phyloP scores from a whole-genome alignment of 1,140 invertebrate species.

The Hormaphis cornu region DNA sequence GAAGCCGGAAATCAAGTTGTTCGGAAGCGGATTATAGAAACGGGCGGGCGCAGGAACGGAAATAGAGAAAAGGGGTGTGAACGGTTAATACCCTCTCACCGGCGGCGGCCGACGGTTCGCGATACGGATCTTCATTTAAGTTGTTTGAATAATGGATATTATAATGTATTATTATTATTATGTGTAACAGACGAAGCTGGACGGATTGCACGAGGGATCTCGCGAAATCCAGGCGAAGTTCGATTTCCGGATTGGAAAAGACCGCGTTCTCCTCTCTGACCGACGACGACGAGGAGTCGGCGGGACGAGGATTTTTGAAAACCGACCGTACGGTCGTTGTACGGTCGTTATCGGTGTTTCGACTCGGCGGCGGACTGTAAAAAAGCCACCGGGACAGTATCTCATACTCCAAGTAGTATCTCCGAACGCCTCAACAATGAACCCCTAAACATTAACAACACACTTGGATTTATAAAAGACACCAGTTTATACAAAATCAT shows the following conservation, averaged over 20 bases:
- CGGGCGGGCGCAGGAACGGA: not conserved
- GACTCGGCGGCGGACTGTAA: too few relatives aligned
- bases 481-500: too few relatives aligned
- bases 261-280: not conserved
- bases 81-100: constrained; percentile 1
- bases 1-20: constrained; percentile 29
- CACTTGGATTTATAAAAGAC: too few relatives aligned
- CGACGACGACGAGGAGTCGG: too few relatives aligned
- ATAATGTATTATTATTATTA: too few relatives aligned
- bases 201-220: not conserved
- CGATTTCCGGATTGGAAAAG: constrained; percentile 23
- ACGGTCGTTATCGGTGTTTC: too few relatives aligned
- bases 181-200: not conserved
- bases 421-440: too few relatives aligned
- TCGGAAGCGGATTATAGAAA: constrained; percentile 19
- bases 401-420: too few relatives aligned
- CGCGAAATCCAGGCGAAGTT: not conserved
- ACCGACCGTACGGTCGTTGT: too few relatives aligned
- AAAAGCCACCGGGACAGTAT: too few relatives aligned
- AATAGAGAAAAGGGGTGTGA: constrained; percentile 27
- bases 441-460: too few relatives aligned
- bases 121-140: constrained; percentile 29
- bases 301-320: too few relatives aligned
- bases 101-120: not conserved
- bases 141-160: constrained; percentile 23